Conservation (phyloP, 2,113 vertebrate genomes). For the Datnioides undecimradiatus region DNA sequence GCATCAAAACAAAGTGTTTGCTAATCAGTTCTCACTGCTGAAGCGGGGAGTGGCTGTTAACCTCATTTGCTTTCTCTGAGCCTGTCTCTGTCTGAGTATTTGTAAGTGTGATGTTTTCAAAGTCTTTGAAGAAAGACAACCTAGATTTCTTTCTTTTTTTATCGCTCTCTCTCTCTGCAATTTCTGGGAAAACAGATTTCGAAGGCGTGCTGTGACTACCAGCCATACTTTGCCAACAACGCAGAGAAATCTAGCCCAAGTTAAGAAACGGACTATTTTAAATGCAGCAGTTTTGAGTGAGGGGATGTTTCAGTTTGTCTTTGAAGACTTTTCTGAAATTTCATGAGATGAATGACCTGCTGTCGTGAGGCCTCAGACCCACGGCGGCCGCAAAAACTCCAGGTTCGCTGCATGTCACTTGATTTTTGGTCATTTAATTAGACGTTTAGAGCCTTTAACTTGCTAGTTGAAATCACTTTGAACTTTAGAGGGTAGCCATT, state of each 20-base stretch:
- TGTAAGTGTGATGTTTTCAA: constrained; percentile 31
- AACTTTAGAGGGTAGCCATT: not conserved
- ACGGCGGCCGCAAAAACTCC: too few species aligned
- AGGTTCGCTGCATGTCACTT: too few species aligned
- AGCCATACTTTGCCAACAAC: not conserved
- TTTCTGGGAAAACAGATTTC: not conserved
- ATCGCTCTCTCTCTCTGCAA: not conserved
- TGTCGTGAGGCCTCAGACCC: too few species aligned
- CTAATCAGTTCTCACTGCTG: constrained; percentile 7
- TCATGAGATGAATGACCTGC: too few species aligned
- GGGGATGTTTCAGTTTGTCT: not conserved
- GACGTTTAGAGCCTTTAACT: too few species aligned
- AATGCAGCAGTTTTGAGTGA: not conserved
- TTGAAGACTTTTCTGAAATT: too few species aligned
- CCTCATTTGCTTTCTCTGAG: constrained; percentile 34
- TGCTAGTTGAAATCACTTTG: not conserved
- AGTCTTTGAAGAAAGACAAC: constrained; percentile 51
- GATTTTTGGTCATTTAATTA: too few species aligned
- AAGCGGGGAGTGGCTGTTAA: constrained; percentile 12
- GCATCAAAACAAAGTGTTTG: not conserved
- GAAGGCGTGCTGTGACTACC: constrained; percentile 6
- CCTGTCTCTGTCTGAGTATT: constrained; percentile 12
- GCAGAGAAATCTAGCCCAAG: not conserved
- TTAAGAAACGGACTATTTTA: too few species aligned
- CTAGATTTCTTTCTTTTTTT: constrained; percentile 25